Percentiles rank a stretch among this genome's conserved stretches.
These are phyloP conservation scores for Riptortus pedestris DNA, from an alignment of 1,140 invertebrate genomes.

Conservation along the genomic window DNA sequence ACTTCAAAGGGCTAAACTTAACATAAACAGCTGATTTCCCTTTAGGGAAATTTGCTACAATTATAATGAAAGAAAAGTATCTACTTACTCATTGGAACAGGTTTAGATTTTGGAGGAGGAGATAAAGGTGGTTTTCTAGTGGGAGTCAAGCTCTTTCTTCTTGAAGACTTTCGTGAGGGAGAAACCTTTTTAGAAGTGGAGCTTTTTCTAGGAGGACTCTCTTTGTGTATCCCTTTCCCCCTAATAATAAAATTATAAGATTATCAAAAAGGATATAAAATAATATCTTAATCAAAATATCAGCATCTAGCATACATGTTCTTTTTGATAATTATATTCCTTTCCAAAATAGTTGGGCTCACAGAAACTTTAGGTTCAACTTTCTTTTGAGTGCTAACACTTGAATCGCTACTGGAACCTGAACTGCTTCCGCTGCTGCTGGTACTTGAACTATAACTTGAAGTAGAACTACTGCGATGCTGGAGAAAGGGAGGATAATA, in stretches of 20 bases:
- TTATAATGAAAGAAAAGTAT: too few relatives aligned
- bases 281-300: not conserved
- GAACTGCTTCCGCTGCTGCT: conserved; percentile 22
- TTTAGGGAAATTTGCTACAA: too few relatives aligned
- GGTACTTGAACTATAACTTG: conserved; percentile 22
- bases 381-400: conserved; percentile 1
- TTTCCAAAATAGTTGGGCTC: conserved; percentile 1
- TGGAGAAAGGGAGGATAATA: not conserved
- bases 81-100: not conserved
- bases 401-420: conserved; percentile 13
- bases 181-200: conserved; percentile 6
- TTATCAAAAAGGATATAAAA: not conserved
- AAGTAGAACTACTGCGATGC: conserved; percentile 25
- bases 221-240: not conserved
- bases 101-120: conserved; percentile 13
- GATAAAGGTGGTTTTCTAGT: conserved; percentile 10
- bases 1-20: too few relatives aligned
- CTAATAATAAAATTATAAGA: conserved; percentile 14
- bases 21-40: too few relatives aligned
- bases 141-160: not conserved
- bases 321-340: not conserved
- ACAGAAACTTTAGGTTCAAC: not conserved
- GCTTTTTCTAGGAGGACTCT: conserved; percentile 18
- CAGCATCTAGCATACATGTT: not conserved
- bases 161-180: not conserved